phyloP scores from a whole-genome alignment of 2,888 invertebrate species.

The Stenurella melanura region DNA sequence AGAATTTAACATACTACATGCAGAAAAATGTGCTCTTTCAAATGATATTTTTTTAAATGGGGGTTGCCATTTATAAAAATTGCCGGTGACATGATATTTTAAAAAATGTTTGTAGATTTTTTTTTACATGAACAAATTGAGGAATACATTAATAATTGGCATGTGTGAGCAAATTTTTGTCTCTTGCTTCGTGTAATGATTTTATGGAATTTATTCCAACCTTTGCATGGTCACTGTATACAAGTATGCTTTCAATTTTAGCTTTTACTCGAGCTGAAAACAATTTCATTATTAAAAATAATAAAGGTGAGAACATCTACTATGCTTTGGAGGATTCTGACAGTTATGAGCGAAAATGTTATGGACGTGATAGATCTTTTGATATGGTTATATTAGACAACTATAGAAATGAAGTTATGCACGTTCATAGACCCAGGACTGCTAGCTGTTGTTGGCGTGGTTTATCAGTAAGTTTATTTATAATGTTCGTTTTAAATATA shows the following conservation, averaged over 20 bases:
- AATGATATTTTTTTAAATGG: too few relatives aligned
- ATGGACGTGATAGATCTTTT: conserved; percentile 88
- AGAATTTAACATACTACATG: too few relatives aligned
- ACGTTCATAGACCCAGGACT: conserved; percentile 86
- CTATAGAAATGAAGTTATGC: conserved; percentile 88
- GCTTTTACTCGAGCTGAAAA: conserved; percentile 92
- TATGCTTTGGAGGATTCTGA: conserved; percentile 89
- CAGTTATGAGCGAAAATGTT: conserved; percentile 88
- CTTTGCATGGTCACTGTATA: too few relatives aligned
- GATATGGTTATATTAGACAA: conserved; percentile 92
- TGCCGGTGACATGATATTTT: too few relatives aligned
- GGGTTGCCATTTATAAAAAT: too few relatives aligned
- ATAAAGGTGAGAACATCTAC: conserved; percentile 86
- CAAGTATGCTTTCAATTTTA: conserved; percentile 67
- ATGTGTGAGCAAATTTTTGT: too few relatives aligned
- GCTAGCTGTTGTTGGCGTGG: conserved; percentile 91
- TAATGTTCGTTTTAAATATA: neutral
- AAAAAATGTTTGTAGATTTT: too few relatives aligned
- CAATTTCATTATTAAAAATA: conserved; percentile 89
- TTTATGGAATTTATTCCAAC: too few relatives aligned
- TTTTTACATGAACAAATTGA: too few relatives aligned
- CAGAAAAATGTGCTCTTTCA: too few relatives aligned
- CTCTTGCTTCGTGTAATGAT: too few relatives aligned
- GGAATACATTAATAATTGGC: too few relatives aligned
- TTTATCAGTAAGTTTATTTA: conserved; percentile 76